Base-by-base conservation (phyloP, 2,888 invertebrate genomes). In the Meliscaeva auricollis region DNA sequence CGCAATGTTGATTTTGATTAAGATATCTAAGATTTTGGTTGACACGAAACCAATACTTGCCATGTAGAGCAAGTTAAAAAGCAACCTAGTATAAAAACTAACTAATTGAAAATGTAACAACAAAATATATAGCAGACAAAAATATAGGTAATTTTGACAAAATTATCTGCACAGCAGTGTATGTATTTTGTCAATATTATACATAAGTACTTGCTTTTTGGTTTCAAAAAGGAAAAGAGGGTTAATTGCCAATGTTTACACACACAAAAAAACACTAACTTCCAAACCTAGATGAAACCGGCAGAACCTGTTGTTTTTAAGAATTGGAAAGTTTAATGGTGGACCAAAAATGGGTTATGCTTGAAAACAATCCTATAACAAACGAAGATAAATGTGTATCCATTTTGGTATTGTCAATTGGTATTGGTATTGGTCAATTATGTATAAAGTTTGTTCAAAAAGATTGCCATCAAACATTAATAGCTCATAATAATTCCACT, bases 231-330 rank as follows among this genome's bases (percentile, higher is more conserved):
- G n/a, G 20, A 20, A 38, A 66, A 69, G 68, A 77, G 76, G 81
- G 82, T 74, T 78, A 64, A 70, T 75, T 70, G 41, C 35, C 15
- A 80, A 75, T 75, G 75, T 66, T 78, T 75, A 84, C 70, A 69
- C 46, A 56, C 30, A 38, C 62, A n/a, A 52, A 64, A 74, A 64
- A 80, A 48, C n/a, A 46, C 30, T 60, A 62, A 69, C 68, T 85
- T 73, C 72, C n/a, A n/a, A n/a, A 70, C 44, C 46, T 66, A 32
- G 50, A 66, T 38, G 26, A 75, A 87, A 88, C 84, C 81, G 64
- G 85, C 87, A 64, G 64, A 69, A 87, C 87, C 81, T 77, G 88
- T 85, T 87, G 82, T 75, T 26, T 46, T 56, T 8, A 56, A 35
- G 32, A 9, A 35, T 46, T 68, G 26, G 15, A 22, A 35, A 68